Evolutionary conservation across 2,888 invertebrate genomes (phyloP).

Genomic region (Andrena marginata): DNA sequence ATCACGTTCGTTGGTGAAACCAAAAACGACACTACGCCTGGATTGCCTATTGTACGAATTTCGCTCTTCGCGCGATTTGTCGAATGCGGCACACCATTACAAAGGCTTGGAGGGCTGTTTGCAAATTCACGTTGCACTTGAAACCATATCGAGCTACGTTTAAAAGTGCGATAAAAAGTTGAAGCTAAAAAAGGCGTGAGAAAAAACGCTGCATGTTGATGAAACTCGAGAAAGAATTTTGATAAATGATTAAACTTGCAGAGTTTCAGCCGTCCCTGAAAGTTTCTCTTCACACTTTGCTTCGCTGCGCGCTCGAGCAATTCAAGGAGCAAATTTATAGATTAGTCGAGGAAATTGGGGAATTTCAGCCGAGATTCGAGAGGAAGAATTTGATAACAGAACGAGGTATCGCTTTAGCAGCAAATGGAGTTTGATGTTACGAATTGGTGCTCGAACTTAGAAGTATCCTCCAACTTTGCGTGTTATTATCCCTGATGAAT

Average conservation of each 20-base stretch:
- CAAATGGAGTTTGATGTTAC: too few species aligned
- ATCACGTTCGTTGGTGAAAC: constrained; percentile 3
- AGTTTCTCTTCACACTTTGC: constrained; percentile 8
- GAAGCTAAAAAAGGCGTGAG: neutral
- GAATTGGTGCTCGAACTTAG: too few species aligned
- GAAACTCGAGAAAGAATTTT: constrained; percentile 8
- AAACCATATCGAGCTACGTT: neutral
- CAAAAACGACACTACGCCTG: constrained; percentile 22
- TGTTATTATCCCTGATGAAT: neutral
- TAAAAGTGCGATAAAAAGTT: neutral
- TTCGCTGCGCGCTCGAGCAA: neutral
- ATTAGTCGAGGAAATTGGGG: too few species aligned
- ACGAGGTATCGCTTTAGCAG: neutral
- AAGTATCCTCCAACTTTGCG: neutral
- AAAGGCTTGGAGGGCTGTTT: neutral
- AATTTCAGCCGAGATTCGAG: too few species aligned
- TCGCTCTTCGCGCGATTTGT: constrained; percentile 25
- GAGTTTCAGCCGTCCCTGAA: neutral
- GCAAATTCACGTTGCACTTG: neutral
- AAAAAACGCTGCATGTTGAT: neutral
- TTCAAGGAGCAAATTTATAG: neutral
- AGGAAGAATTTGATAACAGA: neutral
- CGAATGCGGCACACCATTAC: neutral
- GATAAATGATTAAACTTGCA: constrained; percentile 12
- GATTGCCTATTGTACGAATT: constrained; percentile 26